Evolutionary conservation across 1,140 invertebrate genomes (phyloP), one percentile per base, ranked within the genome.

Genomic region (Drosophila busckii): DNA sequence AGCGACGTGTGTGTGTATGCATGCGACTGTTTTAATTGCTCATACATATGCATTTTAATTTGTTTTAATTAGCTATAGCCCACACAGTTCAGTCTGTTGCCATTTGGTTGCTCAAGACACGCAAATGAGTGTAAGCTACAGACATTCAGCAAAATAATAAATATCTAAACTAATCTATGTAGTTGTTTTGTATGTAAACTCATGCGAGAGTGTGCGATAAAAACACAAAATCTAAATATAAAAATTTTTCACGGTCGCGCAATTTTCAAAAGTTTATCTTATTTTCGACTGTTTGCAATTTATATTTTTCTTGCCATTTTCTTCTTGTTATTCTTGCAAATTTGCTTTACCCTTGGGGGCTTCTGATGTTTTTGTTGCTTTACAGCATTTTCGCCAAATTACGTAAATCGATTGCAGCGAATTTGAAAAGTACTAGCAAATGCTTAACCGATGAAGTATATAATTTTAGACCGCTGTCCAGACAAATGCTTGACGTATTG

Each of bases 151-250:
- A n/a, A n/a, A n/a, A n/a, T n/a, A n/a, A 12, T 10, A 26, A 5
- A 16, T 48, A 38, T 22, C 28, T 20, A 23, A 34, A 49, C 16
- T 17, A 26, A 17, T 42, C 26, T 40, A 34, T 25, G 9, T 49
- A 7, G 15, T 17, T n/a, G 13, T 12, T 38, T 16, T 22, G 32
- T 29, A 25, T n/a, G 17, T 34, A n/a, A n/a, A n/a, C n/a, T n/a
- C n/a, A n/a, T n/a, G n/a, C n/a, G n/a, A n/a, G n/a, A n/a, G n/a
- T n/a, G n/a, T 28, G 48, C 49, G 29, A 54, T 55, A 61, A 61
- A 66, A 50, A 42, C n/a, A n/a, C 54, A 59, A 70, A 64, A 44
- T 70, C 70, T 76, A 76, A 78, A 70, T 61, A 78, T 76, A 76
- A 76, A 48, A 56, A 46, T 66, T 49, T 76, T 76, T 60, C 70